Conservation (phyloP, 2,888 invertebrate genomes). For the Ochropacha duplaris region DNA sequence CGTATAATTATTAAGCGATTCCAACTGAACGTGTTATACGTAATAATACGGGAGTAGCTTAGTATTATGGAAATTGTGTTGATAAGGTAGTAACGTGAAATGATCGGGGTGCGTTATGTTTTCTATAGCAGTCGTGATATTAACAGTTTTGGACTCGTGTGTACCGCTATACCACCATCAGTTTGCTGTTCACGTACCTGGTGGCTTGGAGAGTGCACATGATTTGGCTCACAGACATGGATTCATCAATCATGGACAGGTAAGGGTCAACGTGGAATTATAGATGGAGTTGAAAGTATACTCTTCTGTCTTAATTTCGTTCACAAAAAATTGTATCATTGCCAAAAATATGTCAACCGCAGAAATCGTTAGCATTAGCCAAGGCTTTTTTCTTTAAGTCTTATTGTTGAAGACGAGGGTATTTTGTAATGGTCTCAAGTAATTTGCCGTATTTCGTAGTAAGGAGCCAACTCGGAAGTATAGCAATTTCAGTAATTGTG, state of each 20-base stretch:
- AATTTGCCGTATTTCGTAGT: not conserved
- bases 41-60: slow-evolving; percentile 20
- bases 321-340: not conserved
- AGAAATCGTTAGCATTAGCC: not conserved
- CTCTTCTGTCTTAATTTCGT: not conserved
- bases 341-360: not conserved
- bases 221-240: slow-evolving; percentile 74
- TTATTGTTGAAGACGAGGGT: not conserved
- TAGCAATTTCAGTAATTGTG: not conserved
- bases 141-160: slow-evolving; percentile 73
- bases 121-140: slow-evolving; percentile 65
- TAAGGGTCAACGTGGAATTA: slow-evolving; percentile 36
- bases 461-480: not conserved
- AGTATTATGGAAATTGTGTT: slow-evolving; percentile 26
- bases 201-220: slow-evolving; percentile 59
- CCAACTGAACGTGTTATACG: slow-evolving; percentile 4
- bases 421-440: not conserved
- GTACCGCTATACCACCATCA: slow-evolving; percentile 76
- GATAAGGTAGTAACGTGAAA: slow-evolving; percentile 65
- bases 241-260: slow-evolving; percentile 78
- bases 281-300: not conserved
- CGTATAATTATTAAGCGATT: slow-evolving; percentile 6
- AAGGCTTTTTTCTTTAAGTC: not conserved
- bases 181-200: slow-evolving; percentile 66
- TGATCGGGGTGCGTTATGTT: slow-evolving; percentile 73